Evolutionary conservation across 2,888 invertebrate genomes (phyloP).

Genomic region (Metopia argyrocephala): DNA sequence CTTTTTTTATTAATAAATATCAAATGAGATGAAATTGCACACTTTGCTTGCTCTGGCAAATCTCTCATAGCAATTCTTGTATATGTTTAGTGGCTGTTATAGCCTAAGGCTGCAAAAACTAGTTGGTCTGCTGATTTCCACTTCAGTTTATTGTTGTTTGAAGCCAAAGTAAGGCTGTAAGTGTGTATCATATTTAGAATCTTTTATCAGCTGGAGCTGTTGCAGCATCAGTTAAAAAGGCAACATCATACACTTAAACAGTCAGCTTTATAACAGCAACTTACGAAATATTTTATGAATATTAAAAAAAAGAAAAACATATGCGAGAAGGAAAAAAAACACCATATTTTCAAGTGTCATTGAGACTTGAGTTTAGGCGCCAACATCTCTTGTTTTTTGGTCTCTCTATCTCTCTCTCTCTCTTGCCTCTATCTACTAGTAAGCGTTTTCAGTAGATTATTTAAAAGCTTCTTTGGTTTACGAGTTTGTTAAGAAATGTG

Average conservation of each 20-base stretch:
- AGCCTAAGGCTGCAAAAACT: conserved; percentile 47
- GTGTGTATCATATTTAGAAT: background rate
- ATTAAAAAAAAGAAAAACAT: background rate
- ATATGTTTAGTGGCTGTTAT: background rate
- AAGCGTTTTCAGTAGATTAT: background rate
- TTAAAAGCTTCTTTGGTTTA: too few species aligned
- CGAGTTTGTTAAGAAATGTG: too few species aligned
- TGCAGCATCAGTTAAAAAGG: background rate
- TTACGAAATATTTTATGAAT: conserved; percentile 59
- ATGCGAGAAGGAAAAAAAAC: too few species aligned
- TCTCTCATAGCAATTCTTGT: too few species aligned
- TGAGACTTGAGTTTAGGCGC: conserved; percentile 62
- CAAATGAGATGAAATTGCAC: too few species aligned
- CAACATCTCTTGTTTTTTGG: conserved; percentile 45
- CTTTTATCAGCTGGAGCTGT: conserved; percentile 12
- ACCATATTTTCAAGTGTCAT: conserved; percentile 55
- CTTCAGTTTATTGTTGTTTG: background rate
- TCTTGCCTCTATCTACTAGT: too few species aligned
- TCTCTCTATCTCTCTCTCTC: background rate
- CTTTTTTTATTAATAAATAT: too few species aligned
- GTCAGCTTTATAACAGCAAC: conserved; percentile 2
- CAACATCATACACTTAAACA: too few species aligned
- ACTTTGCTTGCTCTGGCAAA: too few species aligned
- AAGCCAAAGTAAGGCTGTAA: background rate
- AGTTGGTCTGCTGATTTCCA: conserved; percentile 45